Conservation (phyloP, 1,140 invertebrate genomes). For the Hirudo medicinalis region DNA sequence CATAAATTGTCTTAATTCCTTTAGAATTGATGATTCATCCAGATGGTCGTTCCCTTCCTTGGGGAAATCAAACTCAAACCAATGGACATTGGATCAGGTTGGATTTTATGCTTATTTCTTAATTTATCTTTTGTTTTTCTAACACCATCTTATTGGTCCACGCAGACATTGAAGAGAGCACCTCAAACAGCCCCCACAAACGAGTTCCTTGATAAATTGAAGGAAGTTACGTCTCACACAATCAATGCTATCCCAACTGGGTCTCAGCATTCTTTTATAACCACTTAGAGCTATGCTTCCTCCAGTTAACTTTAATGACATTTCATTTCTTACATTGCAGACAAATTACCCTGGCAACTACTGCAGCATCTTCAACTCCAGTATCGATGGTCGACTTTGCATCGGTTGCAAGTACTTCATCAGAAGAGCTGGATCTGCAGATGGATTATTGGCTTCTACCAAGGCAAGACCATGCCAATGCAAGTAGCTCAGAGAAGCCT, state of each 20-base stretch:
- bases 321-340: not conserved
- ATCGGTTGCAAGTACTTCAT: slow-evolving; percentile 19
- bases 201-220: slow-evolving; percentile 16
- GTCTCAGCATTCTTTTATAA: not conserved
- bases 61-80: slow-evolving; percentile 11
- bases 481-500: slow-evolving; percentile 25
- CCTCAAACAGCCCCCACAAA: slow-evolving; percentile 18
- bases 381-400: not conserved
- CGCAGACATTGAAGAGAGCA: slow-evolving; percentile 3
- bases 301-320: not conserved
- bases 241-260: not conserved
- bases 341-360: not conserved
- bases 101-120: not conserved
- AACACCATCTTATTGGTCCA: not conserved
- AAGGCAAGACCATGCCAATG: slow-evolving; percentile 22
- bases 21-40: slow-evolving; percentile 16
- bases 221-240: slow-evolving; percentile 1
- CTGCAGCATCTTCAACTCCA: not conserved
- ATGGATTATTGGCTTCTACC: slow-evolving; percentile 72
- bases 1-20: slow-evolving; percentile 2
- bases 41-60: slow-evolving; percentile 17
- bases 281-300: not conserved
- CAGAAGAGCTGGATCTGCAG: slow-evolving; percentile 73
- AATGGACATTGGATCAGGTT: slow-evolving; percentile 10
- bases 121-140: slow-evolving; percentile 1